A percentile compares a stretch with the other conserved stretches of the same genome.
Conservation (phyloP, 2,797 vertebrate species). For the Chrosomus eos region DNA sequence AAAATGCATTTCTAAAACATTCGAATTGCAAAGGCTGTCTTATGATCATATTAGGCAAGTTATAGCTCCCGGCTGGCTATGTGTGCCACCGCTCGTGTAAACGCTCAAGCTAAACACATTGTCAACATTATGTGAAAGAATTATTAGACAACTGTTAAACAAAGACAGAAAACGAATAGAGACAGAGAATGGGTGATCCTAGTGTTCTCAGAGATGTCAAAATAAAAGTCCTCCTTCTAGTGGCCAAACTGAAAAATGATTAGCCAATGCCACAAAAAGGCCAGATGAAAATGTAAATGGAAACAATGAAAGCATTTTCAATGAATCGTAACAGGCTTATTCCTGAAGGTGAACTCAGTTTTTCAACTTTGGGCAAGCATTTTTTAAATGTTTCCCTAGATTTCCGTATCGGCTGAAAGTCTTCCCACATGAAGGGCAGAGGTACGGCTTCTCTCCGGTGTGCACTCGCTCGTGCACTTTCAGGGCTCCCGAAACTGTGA, state of each 20-base stretch:
- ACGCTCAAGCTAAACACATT: neutral
- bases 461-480: neutral
- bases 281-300: too few species aligned
- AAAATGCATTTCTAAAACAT: too few species aligned
- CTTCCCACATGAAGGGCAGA: slow-evolving; percentile 15
- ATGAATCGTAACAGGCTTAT: neutral
- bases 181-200: neutral
- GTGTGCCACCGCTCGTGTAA: neutral
- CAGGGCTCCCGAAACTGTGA: neutral
- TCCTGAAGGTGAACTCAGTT: neutral
- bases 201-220: neutral
- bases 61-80: neutral
- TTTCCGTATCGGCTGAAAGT: slow-evolving; percentile 17
- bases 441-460: slow-evolving; percentile 3
- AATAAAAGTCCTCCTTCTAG: neutral
- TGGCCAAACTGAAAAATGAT: too few species aligned
- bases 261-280: too few species aligned
- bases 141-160: neutral
- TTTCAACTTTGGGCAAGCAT: slow-evolving; percentile 10
- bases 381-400: slow-evolving; percentile 17
- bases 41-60: neutral
- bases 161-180: neutral
- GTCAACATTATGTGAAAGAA: neutral
- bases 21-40: too few species aligned
- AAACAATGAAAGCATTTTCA: too few species aligned